Conservation (phyloP, 2,113 vertebrate species). For the Bubo blakistoni region DNA sequence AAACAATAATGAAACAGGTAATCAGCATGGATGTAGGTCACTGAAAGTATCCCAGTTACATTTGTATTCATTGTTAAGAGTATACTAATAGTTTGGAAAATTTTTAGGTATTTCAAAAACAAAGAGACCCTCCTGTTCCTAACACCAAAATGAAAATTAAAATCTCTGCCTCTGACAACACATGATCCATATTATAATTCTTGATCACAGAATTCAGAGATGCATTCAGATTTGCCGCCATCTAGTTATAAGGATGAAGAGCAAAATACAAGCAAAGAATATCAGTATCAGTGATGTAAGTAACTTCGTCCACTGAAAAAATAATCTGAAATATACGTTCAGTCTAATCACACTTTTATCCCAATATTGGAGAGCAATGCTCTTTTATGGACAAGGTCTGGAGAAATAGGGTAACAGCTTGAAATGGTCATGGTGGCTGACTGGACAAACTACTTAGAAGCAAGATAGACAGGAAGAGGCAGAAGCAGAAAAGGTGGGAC, state of each 20-base stretch:
- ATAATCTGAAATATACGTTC: background rate
- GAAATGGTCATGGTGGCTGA: background rate
- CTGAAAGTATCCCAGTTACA: slow-evolving; percentile 39
- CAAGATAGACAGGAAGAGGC: background rate
- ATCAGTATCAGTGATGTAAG: background rate
- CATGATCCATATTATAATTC: background rate
- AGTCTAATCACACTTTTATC: background rate
- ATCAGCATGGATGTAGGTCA: slow-evolving; percentile 68
- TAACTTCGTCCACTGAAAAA: background rate
- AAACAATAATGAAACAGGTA: slow-evolving; percentile 66
- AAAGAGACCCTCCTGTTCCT: background rate
- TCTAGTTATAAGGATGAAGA: background rate
- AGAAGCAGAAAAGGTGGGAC: background rate
- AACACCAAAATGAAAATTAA: slow-evolving; percentile 30
- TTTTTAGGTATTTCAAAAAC: slow-evolving; percentile 40
- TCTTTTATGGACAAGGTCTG: background rate
- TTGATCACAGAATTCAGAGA: background rate
- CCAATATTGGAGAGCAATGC: fast-evolving
- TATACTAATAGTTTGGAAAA: slow-evolving; percentile 3
- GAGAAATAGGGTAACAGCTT: background rate
- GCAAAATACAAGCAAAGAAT: background rate
- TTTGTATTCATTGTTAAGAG: slow-evolving; percentile 38
- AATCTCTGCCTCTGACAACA: background rate
- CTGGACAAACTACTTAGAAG: background rate
- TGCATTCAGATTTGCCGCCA: background rate